phyloP scores from a whole-genome alignment of 1,140 invertebrate genomes.

The Ceratosolen solmsi region DNA sequence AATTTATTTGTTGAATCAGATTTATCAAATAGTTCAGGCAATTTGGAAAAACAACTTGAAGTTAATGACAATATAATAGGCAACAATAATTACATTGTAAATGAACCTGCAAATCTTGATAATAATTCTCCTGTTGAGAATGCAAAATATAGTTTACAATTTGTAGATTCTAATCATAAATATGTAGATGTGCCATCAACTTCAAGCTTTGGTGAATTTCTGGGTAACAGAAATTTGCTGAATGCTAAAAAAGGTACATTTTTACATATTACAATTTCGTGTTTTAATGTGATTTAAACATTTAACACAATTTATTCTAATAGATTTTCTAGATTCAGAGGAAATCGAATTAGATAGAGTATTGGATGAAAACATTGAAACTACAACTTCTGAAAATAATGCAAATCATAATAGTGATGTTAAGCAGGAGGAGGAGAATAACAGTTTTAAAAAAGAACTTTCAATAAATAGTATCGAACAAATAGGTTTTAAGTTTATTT shows the following conservation, averaged over 20 bases:
- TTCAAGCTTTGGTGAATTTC: conserved; percentile 60
- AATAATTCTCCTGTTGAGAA: conserved; percentile 44
- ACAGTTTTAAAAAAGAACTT: conserved; percentile 34
- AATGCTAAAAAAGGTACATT: conserved; percentile 60
- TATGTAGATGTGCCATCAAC: conserved; percentile 51
- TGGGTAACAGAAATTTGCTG: conserved; percentile 64
- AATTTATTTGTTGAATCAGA: conserved; percentile 10
- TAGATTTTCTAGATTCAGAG: conserved; percentile 46
- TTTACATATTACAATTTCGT: conserved; percentile 54
- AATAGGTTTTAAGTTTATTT: conserved; percentile 50
- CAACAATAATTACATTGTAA: conserved; percentile 48
- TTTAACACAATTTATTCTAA: conserved; percentile 34
- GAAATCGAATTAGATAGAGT: conserved; percentile 44
- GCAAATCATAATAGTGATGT: conserved; percentile 43
- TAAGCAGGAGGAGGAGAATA: conserved; percentile 41
- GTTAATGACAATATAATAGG: conserved; percentile 42
- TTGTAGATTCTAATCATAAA: conserved; percentile 55
- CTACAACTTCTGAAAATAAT: conserved; percentile 39
- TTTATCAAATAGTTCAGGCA: conserved; percentile 5
- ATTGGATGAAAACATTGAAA: conserved; percentile 16
- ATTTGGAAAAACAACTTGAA: conserved; percentile 6
- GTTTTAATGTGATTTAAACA: too few species aligned
- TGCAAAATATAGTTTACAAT: conserved; percentile 35
- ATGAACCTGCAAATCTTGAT: conserved; percentile 24
- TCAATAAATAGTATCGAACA: conserved; percentile 36